These are phyloP conservation scores for Drosophila murphyi DNA, from an alignment of 1,140 invertebrate species.

Conservation along the genomic window DNA sequence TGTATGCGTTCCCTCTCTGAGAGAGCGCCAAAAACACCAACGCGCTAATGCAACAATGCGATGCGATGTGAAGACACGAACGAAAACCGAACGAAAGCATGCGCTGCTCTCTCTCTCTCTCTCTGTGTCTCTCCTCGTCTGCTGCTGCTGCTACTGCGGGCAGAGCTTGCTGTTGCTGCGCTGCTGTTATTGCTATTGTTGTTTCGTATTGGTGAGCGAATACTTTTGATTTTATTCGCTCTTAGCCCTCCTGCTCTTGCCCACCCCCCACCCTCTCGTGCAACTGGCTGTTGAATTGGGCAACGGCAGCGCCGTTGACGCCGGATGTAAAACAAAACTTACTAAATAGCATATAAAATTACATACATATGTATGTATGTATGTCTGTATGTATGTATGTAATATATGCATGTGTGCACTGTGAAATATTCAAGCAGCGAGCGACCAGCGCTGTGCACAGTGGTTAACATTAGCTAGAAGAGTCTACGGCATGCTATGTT, in stretches of 20 bases:
- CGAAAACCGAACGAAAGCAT: constrained; percentile 65
- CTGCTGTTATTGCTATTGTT: constrained; percentile 18
- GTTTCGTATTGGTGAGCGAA: constrained; percentile 45
- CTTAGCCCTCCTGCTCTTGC: background rate
- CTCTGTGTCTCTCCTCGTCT: background rate
- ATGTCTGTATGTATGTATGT: background rate
- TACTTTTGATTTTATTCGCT: constrained; percentile 79
- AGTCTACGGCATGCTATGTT: background rate
- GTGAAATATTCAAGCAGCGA: constrained; percentile 54
- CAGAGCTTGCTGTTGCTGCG: background rate
- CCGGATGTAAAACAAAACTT: constrained; percentile 77
- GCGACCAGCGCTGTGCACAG: constrained; percentile 29
- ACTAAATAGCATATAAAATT: constrained; percentile 75
- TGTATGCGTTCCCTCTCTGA: constrained; percentile 20
- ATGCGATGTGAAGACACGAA: constrained; percentile 31
- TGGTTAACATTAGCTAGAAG: constrained; percentile 35
- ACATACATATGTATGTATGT: constrained; percentile 12
- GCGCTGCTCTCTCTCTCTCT: constrained; percentile 52
- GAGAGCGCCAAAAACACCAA: constrained; percentile 7
- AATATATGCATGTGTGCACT: constrained; percentile 15
- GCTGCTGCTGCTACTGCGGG: constrained; percentile 3
- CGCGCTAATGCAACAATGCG: constrained; percentile 38
- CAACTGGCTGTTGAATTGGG: constrained; percentile 66
- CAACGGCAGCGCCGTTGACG: constrained; percentile 65
- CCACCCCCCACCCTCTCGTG: background rate